Base-by-base conservation (phyloP, 2,113 vertebrate genomes). In the Pelvicachromis taeniatus region DNA sequence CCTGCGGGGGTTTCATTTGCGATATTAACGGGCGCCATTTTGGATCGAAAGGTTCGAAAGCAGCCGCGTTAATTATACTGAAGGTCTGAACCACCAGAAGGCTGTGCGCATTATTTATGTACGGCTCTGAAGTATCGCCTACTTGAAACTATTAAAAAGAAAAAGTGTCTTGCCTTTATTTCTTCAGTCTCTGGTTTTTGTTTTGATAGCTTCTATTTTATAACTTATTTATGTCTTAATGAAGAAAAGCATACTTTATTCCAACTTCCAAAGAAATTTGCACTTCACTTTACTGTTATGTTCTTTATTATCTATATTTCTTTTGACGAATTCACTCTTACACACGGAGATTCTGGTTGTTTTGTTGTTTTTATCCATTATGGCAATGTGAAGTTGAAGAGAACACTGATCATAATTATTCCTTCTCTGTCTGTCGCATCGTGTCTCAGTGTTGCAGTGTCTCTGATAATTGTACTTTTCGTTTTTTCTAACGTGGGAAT, bases 241-340 rank as follows among this genome's bases (percentile, higher is more conserved):
- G 85, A 89, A 92, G 80, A 89, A 65, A 87, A 82, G 42, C 94
- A 91, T 75, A 97, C 97, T 97, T 97, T 96, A 97, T 97, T 97
- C 96, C 95, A 96, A 97, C 95, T 95, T 98, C 98, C 98, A 99
- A 99, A 99, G 97, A 99, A 96, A 97, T 97, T 99, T 99, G 99
- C 99, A 99, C 98, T 97, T 97, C 96, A 95, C 96, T 95, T 97
- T 89, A 63, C 78, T 84, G 29, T 91, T 91, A 85, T 78, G 68
- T 91, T 93, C 75, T 86, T 83, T 78, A 86, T 88, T 77, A 59
- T 96, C 85, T 94, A 90, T 95, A 90, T 96, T 93, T 97, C 94
- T 85, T 70, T 16, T 59, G 52, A 96, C 95, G 95, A 96, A 96
- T 95, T 96, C 75, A 88, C 78, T 94, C 91, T 88, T 92, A 85